These are phyloP conservation scores for Rhopalosiphum padi DNA, from an alignment of 1,140 invertebrate genomes.

Conservation along the genomic window DNA sequence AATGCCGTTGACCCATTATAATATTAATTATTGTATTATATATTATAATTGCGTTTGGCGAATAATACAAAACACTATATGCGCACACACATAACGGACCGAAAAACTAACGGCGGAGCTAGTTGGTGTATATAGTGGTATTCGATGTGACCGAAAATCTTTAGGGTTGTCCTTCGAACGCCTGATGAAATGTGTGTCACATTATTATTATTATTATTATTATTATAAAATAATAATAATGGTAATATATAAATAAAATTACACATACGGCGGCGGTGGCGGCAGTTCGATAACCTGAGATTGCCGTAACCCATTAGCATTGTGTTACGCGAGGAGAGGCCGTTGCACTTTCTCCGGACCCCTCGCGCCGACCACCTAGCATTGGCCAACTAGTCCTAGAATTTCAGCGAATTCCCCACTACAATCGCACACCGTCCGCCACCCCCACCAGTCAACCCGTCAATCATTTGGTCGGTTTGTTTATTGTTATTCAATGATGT, in stretches of 20 bases:
- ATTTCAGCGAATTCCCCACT: background rate
- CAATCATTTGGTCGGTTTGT: background rate
- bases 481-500: background rate
- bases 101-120: background rate
- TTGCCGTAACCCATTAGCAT: slow-evolving; percentile 56
- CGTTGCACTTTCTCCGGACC: slow-evolving; percentile 55
- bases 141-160: slow-evolving; percentile 5
- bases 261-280: slow-evolving; percentile 28
- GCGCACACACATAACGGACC: background rate
- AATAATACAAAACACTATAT: background rate
- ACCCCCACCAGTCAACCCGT: background rate
- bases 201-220: slow-evolving; percentile 24
- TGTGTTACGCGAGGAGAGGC: slow-evolving; percentile 56
- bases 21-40: slow-evolving; percentile 21
- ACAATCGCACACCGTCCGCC: background rate
- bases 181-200: slow-evolving; percentile 22
- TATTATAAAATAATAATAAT: background rate
- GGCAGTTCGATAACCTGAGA: slow-evolving; percentile 50
- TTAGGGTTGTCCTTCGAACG: slow-evolving; percentile 44
- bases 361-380: background rate
- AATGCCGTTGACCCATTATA: slow-evolving; percentile 19
- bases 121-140: background rate
- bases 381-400: slow-evolving; percentile 39
- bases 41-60: slow-evolving; percentile 8
- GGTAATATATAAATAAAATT: slow-evolving; percentile 27